Evolutionary conservation across 2,113 vertebrate genomes (phyloP), one percentile per base, ranked within the genome.

Genomic region (Oriolus oriolus): DNA sequence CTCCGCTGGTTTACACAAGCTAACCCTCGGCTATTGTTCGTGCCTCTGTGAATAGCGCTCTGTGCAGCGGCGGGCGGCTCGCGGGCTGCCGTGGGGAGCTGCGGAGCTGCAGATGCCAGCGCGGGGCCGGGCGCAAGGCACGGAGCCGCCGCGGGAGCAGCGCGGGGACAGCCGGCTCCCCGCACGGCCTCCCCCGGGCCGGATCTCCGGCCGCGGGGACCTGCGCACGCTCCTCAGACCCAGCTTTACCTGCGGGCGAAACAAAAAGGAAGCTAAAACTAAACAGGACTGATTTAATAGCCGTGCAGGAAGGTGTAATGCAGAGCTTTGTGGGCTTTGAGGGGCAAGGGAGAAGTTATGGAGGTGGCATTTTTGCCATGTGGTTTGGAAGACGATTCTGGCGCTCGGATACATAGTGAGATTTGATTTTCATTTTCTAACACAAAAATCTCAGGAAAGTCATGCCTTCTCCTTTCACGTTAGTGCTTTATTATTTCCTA

Each of bases 161-260:
- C 1, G 0, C 1, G 3, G 39, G 53, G 20, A 11, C 13, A 42
- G 57, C 37, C 7, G 57, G 7, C 37, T 57, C 22, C 53, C 26
- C 42, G 2, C 16, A 1, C 8, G 10, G 37, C 35, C 59, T 23
- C 20, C 35, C 35, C 3, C 7, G 4, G 30, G 42, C 14, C 22
- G 33, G 21, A 24, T 6, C 50, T 11, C 39, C 24, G 3, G 2
- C 26, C 1, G 0, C 37, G 12, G 63, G 42, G 17, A 27, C n/a
- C 56, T 11, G 6, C 10, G 20, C 28, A 14, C 71, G 3, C 15
- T 42, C 37, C 50, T 70, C 65, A 35, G 57, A 45, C 10, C 23
- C 49, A 1, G 28, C 14, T 37, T 13, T 4, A 37, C 42, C 52
- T 39, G 47, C 37, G 17, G 52, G 60, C 35, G 28, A 28, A 74